A percentile compares a stretch with the other conserved stretches of the same genome.
Conservation (phyloP, 2,888 invertebrate species). For the Trachelus tabidus region DNA sequence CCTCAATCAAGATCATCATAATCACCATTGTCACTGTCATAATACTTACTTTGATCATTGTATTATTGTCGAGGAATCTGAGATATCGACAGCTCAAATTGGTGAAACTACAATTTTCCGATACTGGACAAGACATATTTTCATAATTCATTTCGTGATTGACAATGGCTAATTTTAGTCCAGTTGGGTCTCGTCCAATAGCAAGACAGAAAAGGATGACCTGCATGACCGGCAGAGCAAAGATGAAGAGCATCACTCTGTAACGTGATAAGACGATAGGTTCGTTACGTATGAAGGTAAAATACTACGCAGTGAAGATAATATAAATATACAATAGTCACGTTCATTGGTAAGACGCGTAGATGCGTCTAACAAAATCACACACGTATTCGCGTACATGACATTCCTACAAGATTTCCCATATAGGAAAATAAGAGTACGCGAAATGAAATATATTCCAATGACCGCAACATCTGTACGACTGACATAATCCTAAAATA, state of each 20-base stretch:
- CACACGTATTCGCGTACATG: no score
- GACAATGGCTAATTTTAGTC: conserved; percentile 82
- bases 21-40: neutral
- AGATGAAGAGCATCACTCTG: conserved; percentile 90
- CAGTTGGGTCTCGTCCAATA: conserved; percentile 88
- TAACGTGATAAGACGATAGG: neutral
- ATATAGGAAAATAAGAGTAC: no score
- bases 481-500: no score
- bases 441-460: no score
- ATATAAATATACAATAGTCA: no score
- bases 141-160: conserved; percentile 74
- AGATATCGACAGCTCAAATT: conserved; percentile 86
- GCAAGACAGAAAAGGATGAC: conserved; percentile 94
- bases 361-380: no score
- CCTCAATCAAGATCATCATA: no score
- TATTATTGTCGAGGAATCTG: conserved; percentile 77
- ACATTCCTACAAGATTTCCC: no score
- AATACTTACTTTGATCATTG: conserved; percentile 73
- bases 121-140: conserved; percentile 67
- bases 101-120: conserved; percentile 76
- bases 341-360: no score
- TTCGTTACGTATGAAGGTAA: no score
- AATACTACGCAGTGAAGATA: no score
- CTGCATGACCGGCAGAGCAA: conserved; percentile 93
- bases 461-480: no score